Percentiles rank a stretch among this genome's conserved stretches.
phyloP scores from a whole-genome alignment of 2,888 invertebrate species.

The Chrysodeixis includens region DNA sequence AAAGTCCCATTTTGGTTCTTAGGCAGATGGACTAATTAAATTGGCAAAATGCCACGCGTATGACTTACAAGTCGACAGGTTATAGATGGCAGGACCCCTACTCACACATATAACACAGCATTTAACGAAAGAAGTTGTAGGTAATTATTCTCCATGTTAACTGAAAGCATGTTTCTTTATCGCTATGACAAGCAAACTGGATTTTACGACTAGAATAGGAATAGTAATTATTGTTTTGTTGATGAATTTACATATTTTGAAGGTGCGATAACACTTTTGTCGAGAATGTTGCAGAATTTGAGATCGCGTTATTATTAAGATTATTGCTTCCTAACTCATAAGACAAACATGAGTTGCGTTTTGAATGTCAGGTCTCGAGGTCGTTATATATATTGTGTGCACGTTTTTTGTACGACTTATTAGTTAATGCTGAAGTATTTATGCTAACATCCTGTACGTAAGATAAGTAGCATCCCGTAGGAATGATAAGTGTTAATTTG shows the following conservation, averaged over 20 bases:
- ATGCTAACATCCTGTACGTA: conserved; percentile 20
- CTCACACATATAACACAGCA: conserved; percentile 5
- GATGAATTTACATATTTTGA: conserved; percentile 41
- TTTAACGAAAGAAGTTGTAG: conserved; percentile 8
- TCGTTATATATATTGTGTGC: conserved; percentile 17
- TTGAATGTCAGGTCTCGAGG: conserved; percentile 52
- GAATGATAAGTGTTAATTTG: conserved; percentile 17
- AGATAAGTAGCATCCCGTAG: conserved; percentile 25
- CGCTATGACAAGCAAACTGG: conserved; percentile 25
- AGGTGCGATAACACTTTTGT: conserved; percentile 34
- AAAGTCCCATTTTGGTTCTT: conserved; percentile 43
- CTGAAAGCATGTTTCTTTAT: conserved; percentile 16
- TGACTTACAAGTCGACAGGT: conserved; percentile 14
- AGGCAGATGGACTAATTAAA: conserved; percentile 46
- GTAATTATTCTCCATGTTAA: conserved; percentile 14
- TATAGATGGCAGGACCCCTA: conserved; percentile 11
- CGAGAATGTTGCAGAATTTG: conserved; percentile 37
- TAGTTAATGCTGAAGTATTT: conserved; percentile 16
- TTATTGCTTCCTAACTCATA: conserved; percentile 57
- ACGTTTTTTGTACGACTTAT: conserved; percentile 32
- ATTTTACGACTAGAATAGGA: conserved; percentile 40
- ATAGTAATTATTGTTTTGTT: conserved; percentile 39
- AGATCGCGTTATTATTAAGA: conserved; percentile 43
- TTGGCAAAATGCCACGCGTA: conserved; percentile 56
- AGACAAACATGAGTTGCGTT: conserved; percentile 45